Evolutionary conservation across 2,797 vertebrate species (phyloP).

Genomic region (Helostoma temminkii): DNA sequence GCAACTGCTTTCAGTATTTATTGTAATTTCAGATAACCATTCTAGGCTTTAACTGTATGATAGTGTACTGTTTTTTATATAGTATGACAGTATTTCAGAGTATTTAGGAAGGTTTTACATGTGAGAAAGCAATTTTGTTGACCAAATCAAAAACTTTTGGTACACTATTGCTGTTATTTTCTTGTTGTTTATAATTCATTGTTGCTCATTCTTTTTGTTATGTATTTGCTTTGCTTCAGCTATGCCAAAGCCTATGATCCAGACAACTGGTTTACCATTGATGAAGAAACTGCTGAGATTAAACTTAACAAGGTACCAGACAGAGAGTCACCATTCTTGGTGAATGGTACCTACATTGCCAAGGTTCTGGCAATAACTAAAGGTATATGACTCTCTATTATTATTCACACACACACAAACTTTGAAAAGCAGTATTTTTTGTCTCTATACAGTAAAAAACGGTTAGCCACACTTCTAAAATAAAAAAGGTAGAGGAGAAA

Average conservation of each 20-base stretch:
- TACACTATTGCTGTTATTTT: neutral
- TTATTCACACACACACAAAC: too few species aligned
- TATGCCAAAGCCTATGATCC: constrained; percentile 88
- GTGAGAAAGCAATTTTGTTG: neutral
- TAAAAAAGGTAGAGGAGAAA: too few species aligned
- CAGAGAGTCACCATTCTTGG: constrained; percentile 88
- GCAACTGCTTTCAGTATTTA: too few species aligned
- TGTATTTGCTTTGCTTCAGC: constrained; percentile 71
- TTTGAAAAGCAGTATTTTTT: too few species aligned
- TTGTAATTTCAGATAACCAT: too few species aligned
- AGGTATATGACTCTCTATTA: too few species aligned
- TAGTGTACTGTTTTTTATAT: too few species aligned
- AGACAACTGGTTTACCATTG: constrained; percentile 90
- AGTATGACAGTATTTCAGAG: too few species aligned
- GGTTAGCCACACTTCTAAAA: too few species aligned
- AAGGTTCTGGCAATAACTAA: constrained; percentile 89
- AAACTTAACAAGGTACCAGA: constrained; percentile 88
- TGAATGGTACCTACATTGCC: constrained; percentile 90
- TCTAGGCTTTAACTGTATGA: too few species aligned
- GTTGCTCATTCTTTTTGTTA: neutral
- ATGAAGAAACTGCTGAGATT: constrained; percentile 90
- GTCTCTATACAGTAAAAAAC: too few species aligned
- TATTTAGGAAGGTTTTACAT: too few species aligned
- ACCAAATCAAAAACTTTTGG: neutral
- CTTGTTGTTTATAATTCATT: neutral